Conservation (phyloP, 2,888 invertebrate genomes). For the Epinotia bilunana region DNA sequence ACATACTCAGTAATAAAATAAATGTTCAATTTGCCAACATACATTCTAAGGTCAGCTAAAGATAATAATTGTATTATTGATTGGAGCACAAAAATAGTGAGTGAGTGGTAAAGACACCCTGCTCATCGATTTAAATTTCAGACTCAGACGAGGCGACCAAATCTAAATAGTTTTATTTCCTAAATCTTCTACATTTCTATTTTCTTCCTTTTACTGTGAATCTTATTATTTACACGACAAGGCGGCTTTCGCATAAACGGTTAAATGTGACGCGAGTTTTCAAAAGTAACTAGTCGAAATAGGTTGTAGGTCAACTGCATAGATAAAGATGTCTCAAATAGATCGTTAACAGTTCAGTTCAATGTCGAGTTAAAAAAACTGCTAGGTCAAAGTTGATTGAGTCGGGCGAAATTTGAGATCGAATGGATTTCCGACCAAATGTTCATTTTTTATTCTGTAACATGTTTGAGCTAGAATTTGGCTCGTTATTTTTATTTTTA, state of each 20-base stretch:
- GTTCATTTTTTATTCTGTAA: background rate
- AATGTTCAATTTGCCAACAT: too few relatives aligned
- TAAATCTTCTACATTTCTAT: background rate
- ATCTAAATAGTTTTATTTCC: constrained; percentile 13
- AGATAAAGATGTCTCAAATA: constrained; percentile 27
- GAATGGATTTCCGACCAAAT: background rate
- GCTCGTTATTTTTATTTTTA: too few relatives aligned
- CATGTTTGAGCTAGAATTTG: too few relatives aligned
- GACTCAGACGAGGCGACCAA: background rate
- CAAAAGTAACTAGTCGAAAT: constrained; percentile 22
- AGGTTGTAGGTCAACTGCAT: constrained; percentile 38
- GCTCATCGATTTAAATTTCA: constrained; percentile 1
- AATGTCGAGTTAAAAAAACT: constrained; percentile 19
- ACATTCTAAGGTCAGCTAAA: too few relatives aligned
- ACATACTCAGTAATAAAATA: too few relatives aligned
- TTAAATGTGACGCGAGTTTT: background rate
- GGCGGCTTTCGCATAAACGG: background rate
- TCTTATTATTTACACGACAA: background rate
- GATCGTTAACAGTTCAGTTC: constrained; percentile 13
- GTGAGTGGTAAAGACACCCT: background rate
- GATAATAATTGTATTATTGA: too few relatives aligned
- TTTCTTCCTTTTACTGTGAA: background rate
- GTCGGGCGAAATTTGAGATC: background rate
- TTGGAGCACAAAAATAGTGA: too few relatives aligned
- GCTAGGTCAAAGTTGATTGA: constrained; percentile 10